Conservation (phyloP, 2,113 vertebrate genomes). For the Charadrius vociferus region DNA sequence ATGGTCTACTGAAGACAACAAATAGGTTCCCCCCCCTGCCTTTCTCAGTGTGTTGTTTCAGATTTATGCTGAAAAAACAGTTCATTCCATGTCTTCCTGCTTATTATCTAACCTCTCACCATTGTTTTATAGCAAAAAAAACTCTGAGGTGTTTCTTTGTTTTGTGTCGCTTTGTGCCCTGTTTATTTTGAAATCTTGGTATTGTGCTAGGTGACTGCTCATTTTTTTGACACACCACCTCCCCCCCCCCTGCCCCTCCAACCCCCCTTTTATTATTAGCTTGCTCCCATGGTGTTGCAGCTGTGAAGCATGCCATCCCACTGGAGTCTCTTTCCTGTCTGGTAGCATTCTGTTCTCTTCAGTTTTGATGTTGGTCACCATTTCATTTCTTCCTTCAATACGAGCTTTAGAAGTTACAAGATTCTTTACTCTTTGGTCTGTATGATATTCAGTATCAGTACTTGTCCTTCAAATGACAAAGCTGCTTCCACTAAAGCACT, state of each 20-base stretch:
- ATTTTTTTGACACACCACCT: too few species aligned
- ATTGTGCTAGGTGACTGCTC: background rate
- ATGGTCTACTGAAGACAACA: background rate
- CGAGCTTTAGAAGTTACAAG: background rate
- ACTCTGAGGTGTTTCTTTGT: background rate
- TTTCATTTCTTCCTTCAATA: background rate
- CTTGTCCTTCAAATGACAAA: background rate
- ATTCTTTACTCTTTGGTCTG: background rate
- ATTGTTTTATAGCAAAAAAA: background rate
- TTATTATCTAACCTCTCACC: background rate
- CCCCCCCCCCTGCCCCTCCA: too few species aligned
- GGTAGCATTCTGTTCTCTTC: background rate
- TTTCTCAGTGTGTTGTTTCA: background rate
- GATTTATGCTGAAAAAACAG: background rate
- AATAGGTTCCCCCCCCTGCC: fast-evolving
- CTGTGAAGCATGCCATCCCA: background rate
- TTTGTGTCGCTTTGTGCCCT: background rate
- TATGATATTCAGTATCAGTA: background rate
- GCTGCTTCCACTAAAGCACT: background rate
- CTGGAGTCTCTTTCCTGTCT: background rate
- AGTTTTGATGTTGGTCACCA: background rate
- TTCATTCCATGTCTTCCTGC: background rate
- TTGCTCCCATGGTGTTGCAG: background rate
- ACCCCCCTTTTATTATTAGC: background rate
- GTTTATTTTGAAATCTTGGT: background rate